phyloP scores from a whole-genome alignment of 2,888 invertebrate species.

The Eucera pruinosa region DNA sequence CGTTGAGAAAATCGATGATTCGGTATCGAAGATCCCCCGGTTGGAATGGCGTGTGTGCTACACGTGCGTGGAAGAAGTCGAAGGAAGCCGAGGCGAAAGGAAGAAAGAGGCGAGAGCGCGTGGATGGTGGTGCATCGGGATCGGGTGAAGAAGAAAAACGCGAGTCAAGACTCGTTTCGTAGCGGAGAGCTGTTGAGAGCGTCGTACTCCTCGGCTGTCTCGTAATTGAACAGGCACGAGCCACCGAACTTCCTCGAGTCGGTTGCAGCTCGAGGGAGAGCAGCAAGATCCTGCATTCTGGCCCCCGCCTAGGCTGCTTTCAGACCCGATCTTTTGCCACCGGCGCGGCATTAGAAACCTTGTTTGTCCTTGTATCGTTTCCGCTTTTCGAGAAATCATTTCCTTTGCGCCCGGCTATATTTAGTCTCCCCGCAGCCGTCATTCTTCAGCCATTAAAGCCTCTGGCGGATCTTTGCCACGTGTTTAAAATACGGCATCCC shows the following conservation, averaged over 20 bases:
- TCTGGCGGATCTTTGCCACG: neutral
- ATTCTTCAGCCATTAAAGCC: neutral
- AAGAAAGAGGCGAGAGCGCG: neutral
- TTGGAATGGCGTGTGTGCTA: neutral
- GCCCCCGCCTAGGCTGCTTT: neutral
- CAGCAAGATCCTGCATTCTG: constrained; percentile 53
- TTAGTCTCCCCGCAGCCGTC: neutral
- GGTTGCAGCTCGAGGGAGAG: constrained; percentile 19
- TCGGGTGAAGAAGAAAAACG: constrained; percentile 47
- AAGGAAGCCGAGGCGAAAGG: too few species aligned
- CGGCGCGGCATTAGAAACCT: constrained; percentile 26
- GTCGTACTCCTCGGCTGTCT: constrained; percentile 59
- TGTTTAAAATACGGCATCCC: neutral
- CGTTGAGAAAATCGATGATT: too few species aligned
- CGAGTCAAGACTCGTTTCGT: constrained; percentile 55
- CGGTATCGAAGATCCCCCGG: neutral
- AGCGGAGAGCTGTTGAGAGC: constrained; percentile 45
- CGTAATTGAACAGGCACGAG: constrained; percentile 68
- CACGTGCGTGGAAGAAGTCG: neutral
- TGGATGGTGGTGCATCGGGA: constrained; percentile 22
- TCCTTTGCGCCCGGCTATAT: constrained; percentile 15
- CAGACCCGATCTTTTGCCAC: constrained; percentile 29
- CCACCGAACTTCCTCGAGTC: constrained; percentile 57
- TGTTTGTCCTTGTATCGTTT: constrained; percentile 38
- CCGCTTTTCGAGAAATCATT: constrained; percentile 37